These are phyloP conservation scores for Tauraco erythrolophus DNA, from an alignment of 2,113 vertebrate species.

Conservation along the genomic window DNA sequence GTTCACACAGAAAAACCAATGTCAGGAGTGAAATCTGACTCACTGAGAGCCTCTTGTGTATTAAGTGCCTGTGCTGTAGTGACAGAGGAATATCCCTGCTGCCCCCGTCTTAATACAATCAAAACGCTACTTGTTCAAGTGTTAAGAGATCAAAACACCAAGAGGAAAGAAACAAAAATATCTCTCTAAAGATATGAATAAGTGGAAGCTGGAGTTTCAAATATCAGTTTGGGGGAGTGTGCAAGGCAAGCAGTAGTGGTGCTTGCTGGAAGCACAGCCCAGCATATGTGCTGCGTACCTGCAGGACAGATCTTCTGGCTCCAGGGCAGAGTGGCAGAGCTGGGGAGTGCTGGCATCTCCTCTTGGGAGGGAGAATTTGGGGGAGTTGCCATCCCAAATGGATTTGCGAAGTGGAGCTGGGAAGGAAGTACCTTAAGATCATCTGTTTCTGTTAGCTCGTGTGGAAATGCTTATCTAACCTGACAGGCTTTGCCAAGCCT, in stretches of 20 bases:
- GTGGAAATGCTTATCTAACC: not conserved
- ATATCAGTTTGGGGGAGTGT: not conserved
- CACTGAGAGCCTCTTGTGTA: not conserved
- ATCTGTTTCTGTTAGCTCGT: not conserved
- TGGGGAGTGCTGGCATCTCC: not conserved
- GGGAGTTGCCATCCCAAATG: not conserved
- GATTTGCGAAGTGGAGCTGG: not conserved
- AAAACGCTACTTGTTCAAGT: not conserved
- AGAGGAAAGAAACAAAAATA: constrained; percentile 25
- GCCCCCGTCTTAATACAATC: not conserved
- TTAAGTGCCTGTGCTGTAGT: not conserved
- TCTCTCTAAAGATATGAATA: not conserved
- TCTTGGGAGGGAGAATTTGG: not conserved
- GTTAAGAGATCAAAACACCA: not conserved
- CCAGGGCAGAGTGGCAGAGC: not conserved
- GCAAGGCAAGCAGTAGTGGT: not conserved
- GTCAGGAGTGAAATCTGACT: constrained; percentile 16
- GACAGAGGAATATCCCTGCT: not conserved
- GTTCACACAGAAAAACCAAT: not conserved
- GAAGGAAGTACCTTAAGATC: not conserved
- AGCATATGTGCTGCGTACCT: not conserved
- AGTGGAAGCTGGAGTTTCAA: not conserved
- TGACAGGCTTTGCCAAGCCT: not conserved
- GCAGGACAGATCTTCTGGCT: not conserved
- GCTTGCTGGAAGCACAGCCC: not conserved